Conservation (phyloP, 2,113 vertebrate species). For the Hippocampus mohnikei region DNA sequence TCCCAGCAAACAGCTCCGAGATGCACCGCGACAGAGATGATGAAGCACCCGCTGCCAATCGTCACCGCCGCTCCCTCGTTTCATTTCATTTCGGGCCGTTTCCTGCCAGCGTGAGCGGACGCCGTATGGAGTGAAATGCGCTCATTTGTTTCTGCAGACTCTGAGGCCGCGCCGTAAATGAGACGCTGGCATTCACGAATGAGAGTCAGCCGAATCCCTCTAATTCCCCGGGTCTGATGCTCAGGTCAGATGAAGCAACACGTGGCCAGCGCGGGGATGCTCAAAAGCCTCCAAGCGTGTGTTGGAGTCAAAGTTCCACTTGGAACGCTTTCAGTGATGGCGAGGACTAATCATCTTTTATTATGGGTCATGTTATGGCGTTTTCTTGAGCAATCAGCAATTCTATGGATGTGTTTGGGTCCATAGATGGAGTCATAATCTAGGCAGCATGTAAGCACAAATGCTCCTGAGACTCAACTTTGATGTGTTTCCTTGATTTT, state of each 20-base stretch:
- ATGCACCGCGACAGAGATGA: background rate
- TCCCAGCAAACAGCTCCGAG: background rate
- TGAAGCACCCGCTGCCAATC: background rate
- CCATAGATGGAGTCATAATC: conserved; percentile 2
- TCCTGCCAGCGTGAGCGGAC: background rate
- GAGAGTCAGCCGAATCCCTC: conserved; percentile 36
- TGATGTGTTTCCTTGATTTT: conserved; percentile 64
- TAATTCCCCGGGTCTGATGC: conserved; percentile 21
- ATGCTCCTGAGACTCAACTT: conserved; percentile 52
- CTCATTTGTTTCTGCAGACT: background rate
- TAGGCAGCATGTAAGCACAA: conserved; percentile 27
- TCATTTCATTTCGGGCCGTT: background rate
- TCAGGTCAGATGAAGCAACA: conserved; percentile 34
- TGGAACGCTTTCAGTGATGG: conserved; percentile 42
- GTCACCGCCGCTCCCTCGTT: too few species aligned
- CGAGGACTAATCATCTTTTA: conserved; percentile 57
- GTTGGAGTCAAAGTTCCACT: conserved; percentile 40
- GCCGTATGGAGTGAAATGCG: background rate
- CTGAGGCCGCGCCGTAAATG: background rate
- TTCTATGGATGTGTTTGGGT: conserved; percentile 31
- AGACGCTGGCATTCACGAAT: conserved; percentile 34
- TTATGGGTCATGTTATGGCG: conserved; percentile 56
- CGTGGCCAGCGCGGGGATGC: conserved; percentile 40
- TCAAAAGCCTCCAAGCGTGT: conserved; percentile 23
- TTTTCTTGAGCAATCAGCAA: conserved; percentile 66